Percentiles rank a stretch among this genome's conserved stretches.
Conservation (phyloP, 2,888 invertebrate species). For the Nematopogon swammerdamellus region DNA sequence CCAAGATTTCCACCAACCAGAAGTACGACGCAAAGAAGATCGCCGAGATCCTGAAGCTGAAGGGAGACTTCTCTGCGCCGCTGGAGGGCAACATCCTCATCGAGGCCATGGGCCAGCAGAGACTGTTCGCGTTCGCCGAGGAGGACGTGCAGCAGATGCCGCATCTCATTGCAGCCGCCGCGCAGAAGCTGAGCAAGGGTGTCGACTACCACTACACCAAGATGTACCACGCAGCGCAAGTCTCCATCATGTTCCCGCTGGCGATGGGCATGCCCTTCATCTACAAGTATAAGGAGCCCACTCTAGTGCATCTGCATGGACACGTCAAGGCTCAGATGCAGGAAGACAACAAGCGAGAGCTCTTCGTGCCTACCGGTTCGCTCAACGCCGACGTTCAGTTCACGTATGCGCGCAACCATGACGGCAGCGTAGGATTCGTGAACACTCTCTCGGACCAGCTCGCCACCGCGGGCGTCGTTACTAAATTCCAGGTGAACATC, state of each 20-base stretch:
- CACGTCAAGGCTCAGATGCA: conserved; percentile 39
- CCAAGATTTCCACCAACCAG: conserved; percentile 16
- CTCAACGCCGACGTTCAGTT: conserved; percentile 44
- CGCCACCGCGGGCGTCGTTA: conserved; percentile 60
- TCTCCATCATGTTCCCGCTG: conserved; percentile 66
- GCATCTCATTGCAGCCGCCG: conserved; percentile 25
- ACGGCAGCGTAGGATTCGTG: conserved; percentile 62
- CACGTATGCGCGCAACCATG: conserved; percentile 51
- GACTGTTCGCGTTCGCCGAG: conserved; percentile 53
- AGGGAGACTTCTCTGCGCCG: conserved; percentile 44
- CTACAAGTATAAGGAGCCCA: conserved; percentile 59
- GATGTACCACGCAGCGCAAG: conserved; percentile 52
- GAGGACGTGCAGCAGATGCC: conserved; percentile 48
- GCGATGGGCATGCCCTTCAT: conserved; percentile 68
- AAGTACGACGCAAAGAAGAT: conserved; percentile 55
- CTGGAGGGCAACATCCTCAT: conserved; percentile 55
- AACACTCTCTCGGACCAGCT: conserved; percentile 59
- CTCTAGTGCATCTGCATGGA: conserved; percentile 49
- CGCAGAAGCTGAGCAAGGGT: conserved; percentile 38
- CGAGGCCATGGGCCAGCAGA: conserved; percentile 35
- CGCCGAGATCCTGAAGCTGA: conserved; percentile 54
- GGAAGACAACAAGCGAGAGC: conserved; percentile 15
- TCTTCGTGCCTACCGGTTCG: conserved; percentile 21
- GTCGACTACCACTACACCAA: conserved; percentile 57
- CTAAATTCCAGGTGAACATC: conserved; percentile 54